phyloP scores from a whole-genome alignment of 2,113 vertebrate genomes.

The Shinisaurus crocodilurus region DNA sequence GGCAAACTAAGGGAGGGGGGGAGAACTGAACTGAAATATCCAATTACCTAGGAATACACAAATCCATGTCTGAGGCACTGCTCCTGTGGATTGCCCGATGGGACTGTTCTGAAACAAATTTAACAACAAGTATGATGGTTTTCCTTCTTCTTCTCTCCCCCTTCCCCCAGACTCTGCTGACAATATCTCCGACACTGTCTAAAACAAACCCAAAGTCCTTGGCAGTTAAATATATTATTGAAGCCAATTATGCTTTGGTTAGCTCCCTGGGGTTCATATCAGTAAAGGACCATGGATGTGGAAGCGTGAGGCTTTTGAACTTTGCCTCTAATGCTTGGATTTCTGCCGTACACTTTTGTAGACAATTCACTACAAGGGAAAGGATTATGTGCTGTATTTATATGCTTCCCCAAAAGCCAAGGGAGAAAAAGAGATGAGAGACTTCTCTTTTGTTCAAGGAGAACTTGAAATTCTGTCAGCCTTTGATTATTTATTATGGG shows the following conservation, averaged over 20 bases:
- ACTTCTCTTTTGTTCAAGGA: background rate
- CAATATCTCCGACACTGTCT: background rate
- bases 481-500: background rate
- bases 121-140: background rate
- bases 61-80: background rate
- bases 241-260: constrained; percentile 4
- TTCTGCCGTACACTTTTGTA: constrained; percentile 7
- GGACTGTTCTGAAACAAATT: constrained; percentile 10
- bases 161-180: background rate
- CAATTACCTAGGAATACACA: constrained; percentile 19
- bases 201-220: background rate
- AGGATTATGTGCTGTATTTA: background rate
- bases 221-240: constrained; percentile 33
- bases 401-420: constrained; percentile 12
- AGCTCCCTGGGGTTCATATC: background rate
- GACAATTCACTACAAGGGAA: background rate
- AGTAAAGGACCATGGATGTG: background rate
- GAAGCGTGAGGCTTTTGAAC: constrained; percentile 1
- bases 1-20: constrained; percentile 23
- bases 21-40: constrained; percentile 34
- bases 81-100: background rate
- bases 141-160: background rate
- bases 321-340: constrained; percentile 12
- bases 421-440: constrained; percentile 4
- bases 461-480: background rate